These are phyloP conservation scores for Xanthorhoe designata DNA, from an alignment of 2,888 invertebrate genomes.

Conservation along the genomic window DNA sequence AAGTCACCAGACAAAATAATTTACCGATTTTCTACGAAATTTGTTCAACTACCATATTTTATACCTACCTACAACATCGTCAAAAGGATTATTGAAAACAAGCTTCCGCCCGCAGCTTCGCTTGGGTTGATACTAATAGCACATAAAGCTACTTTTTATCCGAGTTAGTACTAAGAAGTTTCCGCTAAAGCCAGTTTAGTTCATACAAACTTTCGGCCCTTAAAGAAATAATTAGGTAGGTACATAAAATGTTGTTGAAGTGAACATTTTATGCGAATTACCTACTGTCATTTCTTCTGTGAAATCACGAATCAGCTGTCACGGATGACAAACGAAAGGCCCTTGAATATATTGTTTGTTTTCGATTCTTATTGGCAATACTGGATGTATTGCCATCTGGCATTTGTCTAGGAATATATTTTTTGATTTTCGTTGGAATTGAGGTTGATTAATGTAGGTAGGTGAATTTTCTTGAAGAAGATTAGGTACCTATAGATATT, in stretches of 20 bases:
- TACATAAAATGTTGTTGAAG: background rate
- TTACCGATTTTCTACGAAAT: no score
- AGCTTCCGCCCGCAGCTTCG: no score
- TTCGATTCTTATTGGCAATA: background rate
- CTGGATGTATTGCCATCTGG: background rate
- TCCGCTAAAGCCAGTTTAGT: no score
- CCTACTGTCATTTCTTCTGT: background rate
- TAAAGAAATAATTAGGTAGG: background rate
- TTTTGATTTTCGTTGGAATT: background rate
- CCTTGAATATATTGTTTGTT: slow-evolving; percentile 3
- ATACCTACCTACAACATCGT: no score
- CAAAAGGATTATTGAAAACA: no score
- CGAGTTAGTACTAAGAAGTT: no score
- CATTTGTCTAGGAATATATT: background rate
- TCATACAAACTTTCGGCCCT: no score
- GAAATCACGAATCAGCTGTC: background rate
- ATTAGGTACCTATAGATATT: no score
- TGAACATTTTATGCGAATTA: background rate
- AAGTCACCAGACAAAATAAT: no score
- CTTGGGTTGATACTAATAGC: no score
- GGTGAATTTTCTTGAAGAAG: background rate
- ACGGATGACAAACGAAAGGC: slow-evolving; percentile 8
- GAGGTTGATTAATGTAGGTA: background rate
- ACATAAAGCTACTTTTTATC: no score
- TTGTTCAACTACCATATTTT: no score